A percentile compares a stretch with the other conserved stretches of the same genome.
Conservation (phyloP, 2,888 invertebrate genomes). For the Rhimphoctona megacephalus region DNA sequence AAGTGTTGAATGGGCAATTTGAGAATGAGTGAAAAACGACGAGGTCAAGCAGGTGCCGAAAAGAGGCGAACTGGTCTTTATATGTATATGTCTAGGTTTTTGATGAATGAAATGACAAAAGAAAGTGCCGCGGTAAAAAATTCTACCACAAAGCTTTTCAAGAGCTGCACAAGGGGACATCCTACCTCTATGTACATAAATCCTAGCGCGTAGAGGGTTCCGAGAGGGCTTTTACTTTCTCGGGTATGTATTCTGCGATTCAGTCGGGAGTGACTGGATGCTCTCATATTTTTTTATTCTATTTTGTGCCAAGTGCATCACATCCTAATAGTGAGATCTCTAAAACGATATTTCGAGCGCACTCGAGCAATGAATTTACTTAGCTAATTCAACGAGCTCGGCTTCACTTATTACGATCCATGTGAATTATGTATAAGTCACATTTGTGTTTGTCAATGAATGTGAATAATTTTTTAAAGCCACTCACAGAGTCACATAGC, state of each 20-base stretch:
- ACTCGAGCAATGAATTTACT: constrained; percentile 46
- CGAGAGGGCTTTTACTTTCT: constrained; percentile 39
- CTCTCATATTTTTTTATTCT: constrained; percentile 27
- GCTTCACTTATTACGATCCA: neutral
- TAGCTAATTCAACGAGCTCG: constrained; percentile 18
- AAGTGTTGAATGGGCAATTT: neutral
- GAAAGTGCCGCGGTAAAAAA: constrained; percentile 37
- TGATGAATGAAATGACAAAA: constrained; percentile 56
- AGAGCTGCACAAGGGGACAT: constrained; percentile 29
- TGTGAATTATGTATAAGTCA: neutral
- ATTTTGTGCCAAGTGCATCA: constrained; percentile 36
- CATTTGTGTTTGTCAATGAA: neutral
- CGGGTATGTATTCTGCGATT: constrained; percentile 18
- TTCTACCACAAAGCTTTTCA: constrained; percentile 48
- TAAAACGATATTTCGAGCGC: constrained; percentile 37
- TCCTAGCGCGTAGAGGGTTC: constrained; percentile 16
- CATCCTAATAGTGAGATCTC: constrained; percentile 41
- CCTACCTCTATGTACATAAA: neutral
- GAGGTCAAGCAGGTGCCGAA: neutral
- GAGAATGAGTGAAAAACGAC: neutral
- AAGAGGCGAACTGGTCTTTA: neutral
- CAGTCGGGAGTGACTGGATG: constrained; percentile 3
- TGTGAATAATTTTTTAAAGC: neutral
- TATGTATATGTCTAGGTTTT: constrained; percentile 2
- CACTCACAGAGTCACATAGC: neutral